These are phyloP conservation scores for Arbacia lixula DNA, from an alignment of 53 echinoderm and acorn worm genomes.

Conservation along the genomic window DNA sequence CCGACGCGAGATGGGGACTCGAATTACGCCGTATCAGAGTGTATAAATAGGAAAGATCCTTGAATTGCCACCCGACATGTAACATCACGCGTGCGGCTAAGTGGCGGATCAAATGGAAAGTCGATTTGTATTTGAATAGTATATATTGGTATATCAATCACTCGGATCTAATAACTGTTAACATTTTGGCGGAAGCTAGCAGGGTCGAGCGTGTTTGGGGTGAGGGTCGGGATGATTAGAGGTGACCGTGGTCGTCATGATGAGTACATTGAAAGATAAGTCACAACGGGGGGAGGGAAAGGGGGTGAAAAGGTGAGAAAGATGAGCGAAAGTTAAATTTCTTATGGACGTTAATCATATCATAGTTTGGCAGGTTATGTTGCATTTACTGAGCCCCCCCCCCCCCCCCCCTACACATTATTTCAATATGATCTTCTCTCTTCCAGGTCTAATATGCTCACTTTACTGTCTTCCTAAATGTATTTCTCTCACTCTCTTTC, in stretches of 20 bases:
- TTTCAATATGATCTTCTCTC: too few relatives aligned
- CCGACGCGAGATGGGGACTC: too few relatives aligned
- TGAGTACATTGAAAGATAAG: neutral
- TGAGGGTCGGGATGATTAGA: neutral
- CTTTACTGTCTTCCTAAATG: too few relatives aligned
- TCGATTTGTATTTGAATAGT: constrained; percentile 53
- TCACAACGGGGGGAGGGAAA: neutral
- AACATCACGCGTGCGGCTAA: constrained; percentile 12
- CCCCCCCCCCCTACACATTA: too few relatives aligned
- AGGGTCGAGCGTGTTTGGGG: constrained; percentile 38
- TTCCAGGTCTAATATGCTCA: too few relatives aligned
- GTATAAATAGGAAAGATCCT: too few relatives aligned
- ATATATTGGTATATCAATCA: constrained; percentile 51
- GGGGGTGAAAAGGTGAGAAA: neutral
- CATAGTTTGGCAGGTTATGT: too few relatives aligned
- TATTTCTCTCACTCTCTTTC: too few relatives aligned
- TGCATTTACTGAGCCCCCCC: too few relatives aligned
- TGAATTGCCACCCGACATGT: constrained; percentile 12
- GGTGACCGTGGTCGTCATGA: neutral
- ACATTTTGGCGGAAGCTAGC: constrained; percentile 30
- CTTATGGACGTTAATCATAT: too few relatives aligned
- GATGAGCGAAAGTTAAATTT: too few relatives aligned
- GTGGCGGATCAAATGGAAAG: neutral
- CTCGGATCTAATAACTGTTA: constrained; percentile 25
- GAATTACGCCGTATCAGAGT: too few relatives aligned